A percentile compares a stretch with the other conserved stretches of the same genome.
Evolutionary conservation across 2,113 vertebrate genomes (phyloP).

Genomic region (Emydura subglobosa): DNA sequence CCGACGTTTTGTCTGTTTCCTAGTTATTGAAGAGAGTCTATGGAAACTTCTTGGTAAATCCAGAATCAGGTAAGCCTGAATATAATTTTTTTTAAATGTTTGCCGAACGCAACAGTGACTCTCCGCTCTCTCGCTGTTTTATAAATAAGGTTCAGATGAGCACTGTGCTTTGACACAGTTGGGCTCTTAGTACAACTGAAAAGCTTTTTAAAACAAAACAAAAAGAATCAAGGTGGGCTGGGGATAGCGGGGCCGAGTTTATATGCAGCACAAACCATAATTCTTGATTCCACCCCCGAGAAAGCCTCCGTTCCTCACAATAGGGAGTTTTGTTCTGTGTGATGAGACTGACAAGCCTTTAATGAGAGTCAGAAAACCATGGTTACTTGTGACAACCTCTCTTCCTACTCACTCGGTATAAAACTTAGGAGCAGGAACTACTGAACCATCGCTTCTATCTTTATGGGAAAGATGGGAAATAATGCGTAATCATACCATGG

Average conservation of each 20-base stretch:
- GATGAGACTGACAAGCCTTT: slow-evolving; percentile 29
- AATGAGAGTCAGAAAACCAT: slow-evolving; percentile 69
- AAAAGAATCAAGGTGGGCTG: neutral
- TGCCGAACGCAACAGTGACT: neutral
- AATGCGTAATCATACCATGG: neutral
- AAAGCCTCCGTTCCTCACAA: slow-evolving; percentile 18
- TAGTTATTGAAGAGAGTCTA: slow-evolving; percentile 95
- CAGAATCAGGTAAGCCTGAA: slow-evolving; percentile 87
- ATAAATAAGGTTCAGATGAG: slow-evolving; percentile 4
- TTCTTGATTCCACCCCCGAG: slow-evolving; percentile 23
- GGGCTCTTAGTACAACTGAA: neutral
- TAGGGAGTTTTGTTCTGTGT: slow-evolving; percentile 63
- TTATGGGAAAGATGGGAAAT: slow-evolving; percentile 18
- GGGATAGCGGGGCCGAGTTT: neutral
- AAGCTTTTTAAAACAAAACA: neutral
- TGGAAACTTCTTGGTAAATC: slow-evolving; percentile 87
- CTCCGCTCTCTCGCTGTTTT: neutral
- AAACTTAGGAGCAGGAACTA: neutral
- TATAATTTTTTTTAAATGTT: neutral
- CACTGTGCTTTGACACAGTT: neutral
- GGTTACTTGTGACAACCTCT: slow-evolving; percentile 75
- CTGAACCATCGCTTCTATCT: neutral
- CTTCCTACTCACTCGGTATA: slow-evolving; percentile 64
- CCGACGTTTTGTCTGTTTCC: slow-evolving; percentile 51
- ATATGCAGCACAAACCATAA: slow-evolving; percentile 31